A percentile compares a stretch with the other conserved stretches of the same genome.
These are phyloP conservation scores for Sylvilagus bachmani DNA, from an alignment of 2,113 vertebrate species.

Conservation along the genomic window DNA sequence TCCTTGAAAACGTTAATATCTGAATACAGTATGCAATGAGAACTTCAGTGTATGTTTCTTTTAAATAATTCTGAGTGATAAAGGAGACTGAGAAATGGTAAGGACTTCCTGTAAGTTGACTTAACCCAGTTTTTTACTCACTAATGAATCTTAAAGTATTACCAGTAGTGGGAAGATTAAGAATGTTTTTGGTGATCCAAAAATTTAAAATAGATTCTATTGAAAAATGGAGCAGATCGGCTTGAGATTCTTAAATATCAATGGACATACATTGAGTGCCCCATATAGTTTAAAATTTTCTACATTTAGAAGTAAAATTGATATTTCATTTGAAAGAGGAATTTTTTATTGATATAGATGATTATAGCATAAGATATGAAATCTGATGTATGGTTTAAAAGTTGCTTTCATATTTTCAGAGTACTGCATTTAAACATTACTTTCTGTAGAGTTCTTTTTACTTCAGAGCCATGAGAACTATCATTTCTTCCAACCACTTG, in stretches of 20 bases:
- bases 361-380: not conserved
- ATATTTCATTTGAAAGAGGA: slow-evolving; percentile 50
- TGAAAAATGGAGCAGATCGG: not conserved
- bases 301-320: not conserved
- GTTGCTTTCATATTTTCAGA: not conserved
- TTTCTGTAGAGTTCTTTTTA: not conserved
- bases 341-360: not conserved
- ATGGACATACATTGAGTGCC: not conserved
- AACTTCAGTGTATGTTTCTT: not conserved
- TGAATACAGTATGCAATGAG: not conserved
- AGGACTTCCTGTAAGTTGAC: not conserved
- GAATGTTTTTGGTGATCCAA: not conserved
- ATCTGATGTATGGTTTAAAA: not conserved
- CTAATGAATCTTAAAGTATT: slow-evolving; percentile 7
- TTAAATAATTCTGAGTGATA: slow-evolving; percentile 32
- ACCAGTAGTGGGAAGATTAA: not conserved
- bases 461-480: not conserved
- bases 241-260: not conserved
- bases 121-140: slow-evolving; percentile 29
- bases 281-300: not conserved
- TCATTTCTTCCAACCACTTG: not conserved
- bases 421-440: not conserved
- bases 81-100: not conserved
- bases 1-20: not conserved
- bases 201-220: not conserved